Evolutionary conservation across 2,797 vertebrate species (phyloP).

Genomic region (Sebastolobus alascanus): DNA sequence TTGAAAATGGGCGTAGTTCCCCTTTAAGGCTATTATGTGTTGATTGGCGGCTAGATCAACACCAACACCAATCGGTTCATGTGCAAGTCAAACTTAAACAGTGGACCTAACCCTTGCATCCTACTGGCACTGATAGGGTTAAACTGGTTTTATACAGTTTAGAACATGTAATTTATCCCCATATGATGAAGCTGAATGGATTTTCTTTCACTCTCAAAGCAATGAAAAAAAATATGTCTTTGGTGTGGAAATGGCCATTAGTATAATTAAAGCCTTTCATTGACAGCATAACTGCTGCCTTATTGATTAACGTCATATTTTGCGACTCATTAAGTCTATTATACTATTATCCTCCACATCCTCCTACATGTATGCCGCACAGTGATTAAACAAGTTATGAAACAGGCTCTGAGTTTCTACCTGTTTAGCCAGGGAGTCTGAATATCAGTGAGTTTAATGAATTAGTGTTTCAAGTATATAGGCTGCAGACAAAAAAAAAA

Average conservation of each 20-base stretch:
- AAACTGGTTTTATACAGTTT: neutral
- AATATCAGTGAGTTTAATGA: slow-evolving; percentile 4
- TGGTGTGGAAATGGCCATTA: neutral
- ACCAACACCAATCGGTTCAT: neutral
- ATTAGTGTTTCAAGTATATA: neutral
- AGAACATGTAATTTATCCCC: neutral
- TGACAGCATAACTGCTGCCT: slow-evolving; percentile 6
- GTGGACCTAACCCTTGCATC: neutral
- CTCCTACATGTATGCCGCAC: neutral
- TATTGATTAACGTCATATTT: slow-evolving; percentile 32
- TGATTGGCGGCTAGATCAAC: neutral
- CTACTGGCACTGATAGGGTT: neutral
- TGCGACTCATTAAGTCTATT: slow-evolving; percentile 19
- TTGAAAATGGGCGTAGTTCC: too few relatives aligned
- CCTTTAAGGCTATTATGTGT: too few relatives aligned
- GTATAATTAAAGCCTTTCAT: neutral
- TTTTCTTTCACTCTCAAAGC: neutral
- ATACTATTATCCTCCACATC: neutral
- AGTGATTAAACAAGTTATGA: slow-evolving; percentile 28
- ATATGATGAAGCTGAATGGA: neutral
- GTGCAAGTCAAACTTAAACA: neutral
- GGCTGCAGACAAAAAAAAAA: too few relatives aligned
- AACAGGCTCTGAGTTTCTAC: neutral
- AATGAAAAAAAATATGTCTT: neutral
- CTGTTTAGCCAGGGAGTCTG: neutral